phyloP scores from a whole-genome alignment of 2,888 invertebrate genomes.

The Tolmerus cingulatus region DNA sequence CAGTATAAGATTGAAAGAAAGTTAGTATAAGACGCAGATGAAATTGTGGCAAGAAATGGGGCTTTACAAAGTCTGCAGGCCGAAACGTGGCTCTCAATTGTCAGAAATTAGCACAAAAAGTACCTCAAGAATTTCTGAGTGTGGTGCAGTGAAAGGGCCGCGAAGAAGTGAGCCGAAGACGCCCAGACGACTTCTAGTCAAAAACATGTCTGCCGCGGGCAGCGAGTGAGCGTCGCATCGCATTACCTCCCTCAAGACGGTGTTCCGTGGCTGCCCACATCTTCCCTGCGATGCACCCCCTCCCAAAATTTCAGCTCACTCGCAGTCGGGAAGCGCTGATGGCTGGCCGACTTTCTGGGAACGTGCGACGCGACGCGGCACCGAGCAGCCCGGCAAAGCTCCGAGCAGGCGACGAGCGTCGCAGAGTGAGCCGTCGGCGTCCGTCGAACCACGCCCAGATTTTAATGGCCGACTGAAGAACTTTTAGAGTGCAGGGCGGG shows the following conservation, averaged over 20 bases:
- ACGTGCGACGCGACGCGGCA: conserved; percentile 5
- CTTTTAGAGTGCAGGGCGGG: background rate
- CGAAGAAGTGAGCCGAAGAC: conserved; percentile 5
- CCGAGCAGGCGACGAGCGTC: background rate
- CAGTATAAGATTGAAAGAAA: background rate
- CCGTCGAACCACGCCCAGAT: conserved; percentile 48
- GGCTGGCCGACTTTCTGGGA: conserved; percentile 1
- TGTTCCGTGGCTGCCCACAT: background rate
- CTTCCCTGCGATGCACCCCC: background rate
- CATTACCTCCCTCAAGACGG: background rate
- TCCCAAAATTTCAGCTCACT: background rate
- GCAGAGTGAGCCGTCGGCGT: conserved; percentile 20
- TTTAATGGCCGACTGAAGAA: conserved; percentile 44
- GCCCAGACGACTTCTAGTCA: conserved; percentile 37
- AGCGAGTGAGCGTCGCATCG: background rate
- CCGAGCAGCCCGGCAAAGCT: background rate
- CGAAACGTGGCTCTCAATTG: background rate
- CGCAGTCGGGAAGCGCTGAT: background rate
- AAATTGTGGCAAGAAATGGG: too few relatives aligned
- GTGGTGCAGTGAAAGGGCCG: background rate
- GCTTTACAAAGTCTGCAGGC: background rate
- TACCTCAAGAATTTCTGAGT: background rate
- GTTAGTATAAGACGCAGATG: too few relatives aligned
- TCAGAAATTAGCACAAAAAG: background rate
- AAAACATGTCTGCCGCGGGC: background rate